Evolutionary conservation across 2,113 vertebrate genomes (phyloP).

Genomic region (Pogonocichla stellata): DNA sequence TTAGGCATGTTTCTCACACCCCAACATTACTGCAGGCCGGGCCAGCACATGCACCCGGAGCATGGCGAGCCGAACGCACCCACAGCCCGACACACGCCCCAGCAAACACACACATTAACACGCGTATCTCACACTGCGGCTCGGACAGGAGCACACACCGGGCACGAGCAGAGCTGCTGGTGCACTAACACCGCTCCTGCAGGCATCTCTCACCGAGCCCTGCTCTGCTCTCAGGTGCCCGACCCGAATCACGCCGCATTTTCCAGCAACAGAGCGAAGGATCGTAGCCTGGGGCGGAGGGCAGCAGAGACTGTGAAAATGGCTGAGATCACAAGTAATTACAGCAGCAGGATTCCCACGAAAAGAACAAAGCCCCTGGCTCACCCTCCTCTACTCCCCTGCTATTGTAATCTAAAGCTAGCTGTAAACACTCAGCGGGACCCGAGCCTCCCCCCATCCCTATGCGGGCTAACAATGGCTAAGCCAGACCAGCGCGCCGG

Average conservation of each 20-base stretch:
- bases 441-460: background rate
- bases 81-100: background rate
- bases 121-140: background rate
- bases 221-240: background rate
- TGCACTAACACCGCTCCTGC: background rate
- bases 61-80: background rate
- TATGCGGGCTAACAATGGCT: background rate
- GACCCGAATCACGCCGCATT: fast-evolving
- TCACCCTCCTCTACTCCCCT: background rate
- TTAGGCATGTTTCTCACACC: background rate
- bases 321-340: background rate
- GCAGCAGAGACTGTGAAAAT: background rate
- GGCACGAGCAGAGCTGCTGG: background rate
- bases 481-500: background rate
- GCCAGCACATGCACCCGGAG: background rate
- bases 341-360: background rate
- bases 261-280: background rate
- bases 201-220: background rate
- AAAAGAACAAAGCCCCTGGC: background rate
- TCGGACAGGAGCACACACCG: background rate
- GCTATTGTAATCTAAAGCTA: background rate
- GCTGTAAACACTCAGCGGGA: background rate
- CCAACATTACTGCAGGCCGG: fast-evolving
- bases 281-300: background rate
- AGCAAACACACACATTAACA: background rate